Evolutionary conservation across 2,888 invertebrate genomes (phyloP), one percentile per base, ranked within the genome.

Genomic region (Lottia scabra): DNA sequence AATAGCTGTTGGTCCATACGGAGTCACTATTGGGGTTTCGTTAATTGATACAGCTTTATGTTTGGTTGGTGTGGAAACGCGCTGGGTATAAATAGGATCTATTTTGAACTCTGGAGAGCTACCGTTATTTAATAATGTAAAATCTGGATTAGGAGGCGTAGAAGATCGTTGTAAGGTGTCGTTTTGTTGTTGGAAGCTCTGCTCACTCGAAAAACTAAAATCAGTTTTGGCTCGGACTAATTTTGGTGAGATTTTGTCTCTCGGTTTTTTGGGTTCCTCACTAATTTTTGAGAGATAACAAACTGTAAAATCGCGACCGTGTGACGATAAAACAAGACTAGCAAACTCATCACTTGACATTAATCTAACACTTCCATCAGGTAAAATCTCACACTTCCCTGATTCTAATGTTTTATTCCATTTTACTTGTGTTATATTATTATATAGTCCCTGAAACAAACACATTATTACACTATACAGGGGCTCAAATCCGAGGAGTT

Each of bases 271-370:
- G 65, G 70, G 73, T 8, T 84, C 84, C 12, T 73, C 73, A 72
- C 87, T 86, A 16, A 85, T 65, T 62, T 77, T 73, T 3, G 85
- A 86, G 23, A 87, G 75, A 69, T 84, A 85, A 66, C 85, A 85
- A 8, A 87, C 81, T 5, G 85, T 87, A 73, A 87, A 85, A 68
- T 86, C 86, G 68, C 81, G 80, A 0, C 79, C 75, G 70, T 87
- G 86, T n/a, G 85, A 78, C 15, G 86, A 85, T 12, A 87, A 77
- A 16, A 84, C 78, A 8, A 87, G 26, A 71, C 84, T 84, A 13
- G 85, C 86, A 75, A 79, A 86, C 64, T 86, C 86, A 75, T 87
- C 85, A 56, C 71, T 70, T 8, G 87, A 85, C 48, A 81, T 81
- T 8, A 85, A 75, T 19, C 82, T 71, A 1, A 83, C 71, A 71